Evolutionary conservation across 2,888 invertebrate species (phyloP).

Genomic region (Mesopsocus fuscifrons): DNA sequence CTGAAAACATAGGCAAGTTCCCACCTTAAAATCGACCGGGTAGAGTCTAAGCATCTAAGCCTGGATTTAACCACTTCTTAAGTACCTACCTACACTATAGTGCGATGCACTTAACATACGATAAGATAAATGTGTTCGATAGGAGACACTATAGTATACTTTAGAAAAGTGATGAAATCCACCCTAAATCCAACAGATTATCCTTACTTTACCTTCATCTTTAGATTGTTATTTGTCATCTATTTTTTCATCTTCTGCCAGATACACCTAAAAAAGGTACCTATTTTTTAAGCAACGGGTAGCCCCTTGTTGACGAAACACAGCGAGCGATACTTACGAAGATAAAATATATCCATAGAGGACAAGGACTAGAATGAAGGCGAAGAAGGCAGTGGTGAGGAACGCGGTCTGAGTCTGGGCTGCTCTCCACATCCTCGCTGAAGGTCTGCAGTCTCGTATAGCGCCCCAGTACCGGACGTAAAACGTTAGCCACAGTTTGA

Average conservation of each 20-base stretch:
- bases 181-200: no score
- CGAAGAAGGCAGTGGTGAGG: slow-evolving; percentile 42
- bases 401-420: slow-evolving; percentile 60
- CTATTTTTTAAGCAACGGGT: no score
- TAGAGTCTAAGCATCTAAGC: neutral
- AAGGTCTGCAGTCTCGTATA: slow-evolving; percentile 44
- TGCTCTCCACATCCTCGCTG: slow-evolving; percentile 43
- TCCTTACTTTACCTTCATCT: no score
- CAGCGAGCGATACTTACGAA: slow-evolving; percentile 26
- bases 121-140: no score
- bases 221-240: no score
- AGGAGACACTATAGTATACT: no score
- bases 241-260: no score
- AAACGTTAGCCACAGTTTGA: slow-evolving; percentile 52
- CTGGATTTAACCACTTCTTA: no score
- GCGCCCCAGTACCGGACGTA: slow-evolving; percentile 43
- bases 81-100: no score
- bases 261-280: no score
- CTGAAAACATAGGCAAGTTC: slow-evolving; percentile 22
- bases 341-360: slow-evolving; percentile 43
- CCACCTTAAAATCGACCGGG: slow-evolving; percentile 1
- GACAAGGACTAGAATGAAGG: slow-evolving; percentile 38
- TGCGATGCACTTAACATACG: no score
- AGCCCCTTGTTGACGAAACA: slow-evolving; percentile 9
- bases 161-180: no score